Base-by-base conservation (phyloP, 2,797 vertebrate species). In the Paguma larvata region DNA sequence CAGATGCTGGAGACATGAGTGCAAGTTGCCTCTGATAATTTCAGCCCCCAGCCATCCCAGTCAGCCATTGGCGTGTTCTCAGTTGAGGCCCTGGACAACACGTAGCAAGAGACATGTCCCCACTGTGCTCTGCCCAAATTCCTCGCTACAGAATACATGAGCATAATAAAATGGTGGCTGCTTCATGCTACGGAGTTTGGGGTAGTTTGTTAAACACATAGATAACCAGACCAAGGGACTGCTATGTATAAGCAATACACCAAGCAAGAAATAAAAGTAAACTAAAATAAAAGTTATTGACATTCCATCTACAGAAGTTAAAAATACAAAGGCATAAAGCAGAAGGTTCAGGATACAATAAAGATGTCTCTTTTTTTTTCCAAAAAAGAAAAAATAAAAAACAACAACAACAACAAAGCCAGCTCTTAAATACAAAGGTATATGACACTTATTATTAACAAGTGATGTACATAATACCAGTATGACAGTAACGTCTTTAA, bases 311-410 rank as follows among this genome's bases (percentile, higher is more conserved):
- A 44, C 2, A 77, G 2, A 8, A 88, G 11, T 78, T 95, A 80
- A 96, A 95, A 96, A 53, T 85, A 87, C 46, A 90, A 95, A 70
- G 6, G 87, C 48, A 85, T 82, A 87, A 92, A 94, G 21, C 38
- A 56, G 90, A 89, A 84, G 5, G 0, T 75, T 89, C 9, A 73
- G 30, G 7, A 85, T 88, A 78, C 56, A 84, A 63, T 85, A 59
- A 75, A 34, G 3, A 56, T 7, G 15, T 16, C 16, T 89, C 7
- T 23, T 34, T 9, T 73, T 68, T 34, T 9, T 73, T 68, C 41
- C 2, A 6, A 23, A 80, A 44, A 92, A 92, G 6, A 80, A 56
- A 75, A 38, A 38, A 38, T 38, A 38, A 38, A 38, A 38, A 38
- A 38, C 38, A 38, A 38, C 38, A 38, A 38, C 38, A 38, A 38